phyloP scores from a whole-genome alignment of 2,888 invertebrate genomes.

The Torymus tubicola region DNA sequence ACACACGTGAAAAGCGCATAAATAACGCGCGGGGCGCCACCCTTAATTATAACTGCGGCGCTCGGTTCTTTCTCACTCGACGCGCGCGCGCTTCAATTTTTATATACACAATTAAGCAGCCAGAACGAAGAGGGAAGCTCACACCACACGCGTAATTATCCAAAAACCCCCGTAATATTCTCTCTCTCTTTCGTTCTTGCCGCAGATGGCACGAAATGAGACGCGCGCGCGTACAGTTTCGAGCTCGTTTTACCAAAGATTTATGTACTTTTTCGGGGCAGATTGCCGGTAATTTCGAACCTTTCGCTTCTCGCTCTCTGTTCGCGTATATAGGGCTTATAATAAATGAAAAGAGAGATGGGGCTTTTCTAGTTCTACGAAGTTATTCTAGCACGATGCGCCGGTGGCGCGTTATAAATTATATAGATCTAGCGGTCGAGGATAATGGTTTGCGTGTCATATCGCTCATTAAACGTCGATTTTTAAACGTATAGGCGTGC shows the following conservation, averaged over 20 bases:
- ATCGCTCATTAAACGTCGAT: slow-evolving; percentile 1
- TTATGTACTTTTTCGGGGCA: slow-evolving; percentile 50
- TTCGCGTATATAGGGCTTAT: not conserved
- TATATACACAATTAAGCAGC: slow-evolving; percentile 34
- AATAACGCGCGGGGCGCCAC: no score
- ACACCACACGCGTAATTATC: slow-evolving; percentile 43
- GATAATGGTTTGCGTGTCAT: not conserved
- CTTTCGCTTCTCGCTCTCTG: not conserved
- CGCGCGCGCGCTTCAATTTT: not conserved
- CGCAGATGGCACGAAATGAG: slow-evolving; percentile 56
- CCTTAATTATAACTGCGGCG: no score
- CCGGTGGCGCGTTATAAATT: slow-evolving; percentile 1
- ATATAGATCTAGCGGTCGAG: not conserved
- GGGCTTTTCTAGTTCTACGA: no score
- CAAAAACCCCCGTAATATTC: slow-evolving; percentile 43
- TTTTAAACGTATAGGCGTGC: not conserved
- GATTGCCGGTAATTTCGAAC: slow-evolving; percentile 43
- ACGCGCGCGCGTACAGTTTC: slow-evolving; percentile 28
- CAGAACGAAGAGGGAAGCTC: slow-evolving; percentile 16
- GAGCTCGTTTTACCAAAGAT: slow-evolving; percentile 53
- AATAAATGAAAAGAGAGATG: slow-evolving; percentile 9
- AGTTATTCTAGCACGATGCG: no score
- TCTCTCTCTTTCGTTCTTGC: slow-evolving; percentile 21
- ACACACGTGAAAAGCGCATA: no score
- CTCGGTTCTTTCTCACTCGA: no score